phyloP scores from a whole-genome alignment of 2,888 invertebrate genomes.

The Dioctria rufipes region DNA sequence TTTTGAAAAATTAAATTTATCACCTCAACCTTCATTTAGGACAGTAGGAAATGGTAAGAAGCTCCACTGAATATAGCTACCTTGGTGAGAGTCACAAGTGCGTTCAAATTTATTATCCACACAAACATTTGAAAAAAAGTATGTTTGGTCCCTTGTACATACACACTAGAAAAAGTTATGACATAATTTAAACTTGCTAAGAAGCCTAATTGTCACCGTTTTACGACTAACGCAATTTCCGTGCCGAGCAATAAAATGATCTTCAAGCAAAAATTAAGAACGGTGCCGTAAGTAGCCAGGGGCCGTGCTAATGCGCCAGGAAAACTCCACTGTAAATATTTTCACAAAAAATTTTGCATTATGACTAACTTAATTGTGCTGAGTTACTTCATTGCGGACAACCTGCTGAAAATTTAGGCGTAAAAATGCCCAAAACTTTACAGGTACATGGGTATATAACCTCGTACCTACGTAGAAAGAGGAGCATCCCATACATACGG shows the following conservation, averaged over 20 bases:
- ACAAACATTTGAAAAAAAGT: too few species aligned
- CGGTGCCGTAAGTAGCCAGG: conserved; percentile 2
- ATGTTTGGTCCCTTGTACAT: too few species aligned
- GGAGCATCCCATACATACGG: conserved; percentile 13
- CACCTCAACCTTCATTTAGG: too few species aligned
- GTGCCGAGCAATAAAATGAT: conserved; percentile 25
- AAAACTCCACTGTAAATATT: conserved; percentile 46
- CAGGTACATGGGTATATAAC: neutral
- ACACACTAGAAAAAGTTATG: conserved; percentile 30
- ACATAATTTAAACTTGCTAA: conserved; percentile 44
- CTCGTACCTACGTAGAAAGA: neutral
- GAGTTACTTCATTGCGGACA: conserved; percentile 53
- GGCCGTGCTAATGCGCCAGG: conserved; percentile 42
- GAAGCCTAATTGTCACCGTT: conserved; percentile 39
- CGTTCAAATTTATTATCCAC: too few species aligned
- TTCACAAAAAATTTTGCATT: conserved; percentile 39
- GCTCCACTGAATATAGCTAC: too few species aligned
- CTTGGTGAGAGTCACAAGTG: too few species aligned
- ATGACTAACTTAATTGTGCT: conserved; percentile 50
- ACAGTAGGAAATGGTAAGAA: too few species aligned
- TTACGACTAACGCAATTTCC: conserved; percentile 40
- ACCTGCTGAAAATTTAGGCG: conserved; percentile 53
- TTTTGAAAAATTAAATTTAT: too few species aligned
- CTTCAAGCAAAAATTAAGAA: conserved; percentile 42
- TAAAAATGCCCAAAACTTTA: conserved; percentile 32